phyloP scores from a whole-genome alignment of 64 coral and sea anemone genomes.

The Anthopleura sola region DNA sequence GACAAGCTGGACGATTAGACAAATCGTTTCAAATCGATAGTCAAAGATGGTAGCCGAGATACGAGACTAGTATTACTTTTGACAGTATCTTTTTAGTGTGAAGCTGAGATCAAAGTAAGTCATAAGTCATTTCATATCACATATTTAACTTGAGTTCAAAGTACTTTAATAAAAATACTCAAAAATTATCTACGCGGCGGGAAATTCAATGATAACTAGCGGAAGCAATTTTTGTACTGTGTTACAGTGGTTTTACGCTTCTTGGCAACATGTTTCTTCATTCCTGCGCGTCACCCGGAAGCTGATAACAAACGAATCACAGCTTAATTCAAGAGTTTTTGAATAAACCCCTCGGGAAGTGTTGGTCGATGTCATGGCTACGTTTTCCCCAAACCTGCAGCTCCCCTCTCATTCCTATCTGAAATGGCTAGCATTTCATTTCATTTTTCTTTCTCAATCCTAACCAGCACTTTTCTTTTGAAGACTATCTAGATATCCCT shows the following conservation, averaged over 20 bases:
- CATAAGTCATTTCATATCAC: neutral
- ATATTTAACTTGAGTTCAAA: neutral
- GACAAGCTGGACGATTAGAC: neutral
- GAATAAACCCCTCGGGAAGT: neutral
- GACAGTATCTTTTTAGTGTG: neutral
- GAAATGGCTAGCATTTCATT: too few species aligned
- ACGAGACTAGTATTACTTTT: neutral
- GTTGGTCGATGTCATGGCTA: too few species aligned
- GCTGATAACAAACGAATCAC: neutral
- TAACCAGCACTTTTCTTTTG: too few species aligned
- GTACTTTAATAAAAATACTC: neutral
- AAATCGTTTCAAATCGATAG: neutral
- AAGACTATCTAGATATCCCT: too few species aligned
- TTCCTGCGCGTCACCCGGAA: constrained; percentile 10
- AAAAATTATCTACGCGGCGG: too few species aligned
- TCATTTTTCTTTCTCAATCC: too few species aligned
- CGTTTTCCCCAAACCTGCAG: too few species aligned
- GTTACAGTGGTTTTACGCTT: neutral
- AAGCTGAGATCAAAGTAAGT: neutral
- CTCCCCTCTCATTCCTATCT: too few species aligned
- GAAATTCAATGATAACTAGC: too few species aligned
- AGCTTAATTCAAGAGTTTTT: neutral
- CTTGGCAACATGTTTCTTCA: neutral
- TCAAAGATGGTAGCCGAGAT: neutral
- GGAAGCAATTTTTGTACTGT: neutral